These are phyloP conservation scores for Sympetrum striolatum DNA, from an alignment of 2,888 invertebrate species.

Conservation along the genomic window DNA sequence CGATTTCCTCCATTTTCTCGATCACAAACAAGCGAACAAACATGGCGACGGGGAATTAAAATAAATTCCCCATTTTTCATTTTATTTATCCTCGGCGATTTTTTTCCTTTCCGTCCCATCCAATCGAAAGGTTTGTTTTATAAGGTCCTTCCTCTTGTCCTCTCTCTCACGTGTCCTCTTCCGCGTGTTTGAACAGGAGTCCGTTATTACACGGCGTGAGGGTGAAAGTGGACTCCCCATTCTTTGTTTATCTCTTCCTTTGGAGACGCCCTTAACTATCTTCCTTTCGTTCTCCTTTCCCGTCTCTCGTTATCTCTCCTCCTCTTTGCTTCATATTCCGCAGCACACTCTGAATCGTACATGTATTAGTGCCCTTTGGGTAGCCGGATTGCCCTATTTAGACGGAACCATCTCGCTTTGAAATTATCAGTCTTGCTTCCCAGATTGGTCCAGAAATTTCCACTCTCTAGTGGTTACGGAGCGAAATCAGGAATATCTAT, in stretches of 20 bases:
- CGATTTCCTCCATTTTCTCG: background rate
- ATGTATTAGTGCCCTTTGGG: background rate
- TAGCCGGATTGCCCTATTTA: background rate
- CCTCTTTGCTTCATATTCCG: no score
- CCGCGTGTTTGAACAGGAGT: constrained; percentile 39
- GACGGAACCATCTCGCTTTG: no score
- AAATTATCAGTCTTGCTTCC: no score
- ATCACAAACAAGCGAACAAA: background rate
- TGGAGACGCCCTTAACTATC: background rate
- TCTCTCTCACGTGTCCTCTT: background rate
- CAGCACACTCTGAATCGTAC: background rate
- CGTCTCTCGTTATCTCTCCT: background rate
- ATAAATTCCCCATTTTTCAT: background rate
- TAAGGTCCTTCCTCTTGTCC: background rate
- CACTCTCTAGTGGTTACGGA: no score
- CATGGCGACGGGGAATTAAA: background rate
- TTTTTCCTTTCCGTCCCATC: background rate
- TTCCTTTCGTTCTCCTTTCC: background rate
- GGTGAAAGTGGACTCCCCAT: background rate
- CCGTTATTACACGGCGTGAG: constrained; percentile 13
- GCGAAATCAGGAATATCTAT: no score
- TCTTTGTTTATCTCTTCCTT: background rate
- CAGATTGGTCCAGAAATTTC: no score
- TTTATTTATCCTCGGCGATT: background rate
- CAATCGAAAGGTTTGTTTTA: constrained; percentile 11